Conservation (phyloP, 2,113 vertebrate species). For the Campylomormyrus tamandua region DNA sequence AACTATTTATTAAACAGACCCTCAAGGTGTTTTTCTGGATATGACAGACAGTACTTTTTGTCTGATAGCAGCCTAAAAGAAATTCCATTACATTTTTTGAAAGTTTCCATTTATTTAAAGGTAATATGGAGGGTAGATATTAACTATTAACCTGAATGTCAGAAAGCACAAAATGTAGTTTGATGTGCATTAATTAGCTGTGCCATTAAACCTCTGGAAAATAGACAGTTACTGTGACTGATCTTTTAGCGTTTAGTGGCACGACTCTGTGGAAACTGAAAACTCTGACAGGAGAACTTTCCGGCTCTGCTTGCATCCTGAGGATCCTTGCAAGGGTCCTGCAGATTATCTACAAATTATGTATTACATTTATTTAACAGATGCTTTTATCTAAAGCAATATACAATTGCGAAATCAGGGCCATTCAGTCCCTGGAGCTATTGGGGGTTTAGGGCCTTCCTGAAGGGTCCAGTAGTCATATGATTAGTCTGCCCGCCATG, state of each 20-base stretch:
- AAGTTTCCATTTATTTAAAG: slow-evolving; percentile 20
- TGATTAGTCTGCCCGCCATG: not conserved
- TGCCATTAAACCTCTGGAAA: slow-evolving; percentile 26
- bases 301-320: not conserved
- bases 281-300: slow-evolving; percentile 18
- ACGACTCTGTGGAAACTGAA: slow-evolving; percentile 24
- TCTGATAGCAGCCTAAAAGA: not conserved
- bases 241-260: slow-evolving; percentile 24
- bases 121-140: slow-evolving; percentile 20
- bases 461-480: not conserved
- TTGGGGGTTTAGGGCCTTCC: not conserved
- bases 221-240: slow-evolving; percentile 28
- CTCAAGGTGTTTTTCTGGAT: not conserved
- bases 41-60: not conserved
- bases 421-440: not conserved
- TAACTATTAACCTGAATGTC: slow-evolving; percentile 17
- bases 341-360: not conserved
- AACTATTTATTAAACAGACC: not conserved
- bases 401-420: not conserved
- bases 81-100: slow-evolving; percentile 12
- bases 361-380: not conserved
- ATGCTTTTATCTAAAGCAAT: not conserved
- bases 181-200: slow-evolving; percentile 27
- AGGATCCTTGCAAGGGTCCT: not conserved
- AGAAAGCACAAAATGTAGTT: slow-evolving; percentile 13